These are phyloP conservation scores for Mionectes macconnelli DNA, from an alignment of 2,113 vertebrate genomes.

Conservation along the genomic window DNA sequence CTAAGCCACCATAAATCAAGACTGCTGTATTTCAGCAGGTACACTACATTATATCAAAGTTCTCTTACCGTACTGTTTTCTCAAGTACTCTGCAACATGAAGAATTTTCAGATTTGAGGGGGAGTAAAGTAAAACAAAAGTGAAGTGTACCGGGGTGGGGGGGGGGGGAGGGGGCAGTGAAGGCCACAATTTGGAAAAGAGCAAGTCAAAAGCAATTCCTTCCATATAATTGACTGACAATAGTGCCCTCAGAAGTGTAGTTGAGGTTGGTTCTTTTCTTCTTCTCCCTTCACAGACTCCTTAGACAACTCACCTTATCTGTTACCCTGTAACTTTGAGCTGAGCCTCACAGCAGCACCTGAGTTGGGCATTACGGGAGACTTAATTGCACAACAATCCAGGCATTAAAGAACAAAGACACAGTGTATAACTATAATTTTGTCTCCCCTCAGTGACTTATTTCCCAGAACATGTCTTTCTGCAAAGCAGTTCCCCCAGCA, in stretches of 20 bases:
- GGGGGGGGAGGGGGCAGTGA: accelerated
- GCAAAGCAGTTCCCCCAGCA: neutral
- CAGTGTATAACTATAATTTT: neutral
- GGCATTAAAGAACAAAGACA: neutral
- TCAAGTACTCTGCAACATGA: neutral
- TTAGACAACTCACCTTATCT: neutral
- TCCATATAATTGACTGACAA: neutral
- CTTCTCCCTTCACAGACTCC: neutral
- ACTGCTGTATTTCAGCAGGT: neutral
- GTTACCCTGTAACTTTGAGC: neutral
- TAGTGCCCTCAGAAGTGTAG: accelerated
- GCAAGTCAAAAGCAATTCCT: neutral
- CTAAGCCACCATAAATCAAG: neutral
- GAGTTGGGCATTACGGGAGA: neutral
- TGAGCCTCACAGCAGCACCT: neutral
- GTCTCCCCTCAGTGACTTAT: neutral
- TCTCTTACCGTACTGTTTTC: neutral
- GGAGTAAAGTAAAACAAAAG: neutral
- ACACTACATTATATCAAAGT: neutral
- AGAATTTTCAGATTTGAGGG: neutral
- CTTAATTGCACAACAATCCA: neutral
- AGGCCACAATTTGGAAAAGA: neutral
- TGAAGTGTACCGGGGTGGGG: neutral
- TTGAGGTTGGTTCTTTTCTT: neutral
- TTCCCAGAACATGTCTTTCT: neutral